Percentiles rank a stretch among this genome's conserved stretches.
These are phyloP conservation scores for Cyclura pinguis DNA, from an alignment of 2,797 vertebrate genomes.

Conservation along the genomic window DNA sequence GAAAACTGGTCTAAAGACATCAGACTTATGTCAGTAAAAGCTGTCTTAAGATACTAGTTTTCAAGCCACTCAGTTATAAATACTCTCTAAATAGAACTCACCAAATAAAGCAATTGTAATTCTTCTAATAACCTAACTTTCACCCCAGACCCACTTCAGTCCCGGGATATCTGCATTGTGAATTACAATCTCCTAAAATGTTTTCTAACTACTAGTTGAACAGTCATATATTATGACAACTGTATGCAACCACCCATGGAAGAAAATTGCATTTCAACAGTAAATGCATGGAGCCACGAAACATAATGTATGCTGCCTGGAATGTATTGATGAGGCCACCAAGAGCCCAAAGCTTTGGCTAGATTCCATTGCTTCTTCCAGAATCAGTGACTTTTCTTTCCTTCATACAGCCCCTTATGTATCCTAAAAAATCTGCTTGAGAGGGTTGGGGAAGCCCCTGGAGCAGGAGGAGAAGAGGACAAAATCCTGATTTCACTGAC, in stretches of 20 bases:
- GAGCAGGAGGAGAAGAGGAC: no score
- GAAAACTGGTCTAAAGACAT: not conserved
- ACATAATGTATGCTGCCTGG: not conserved
- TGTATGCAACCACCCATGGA: not conserved
- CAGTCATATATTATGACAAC: not conserved
- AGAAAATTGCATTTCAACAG: not conserved
- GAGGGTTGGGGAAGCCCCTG: no score
- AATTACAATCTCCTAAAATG: not conserved
- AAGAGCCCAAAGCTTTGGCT: not conserved
- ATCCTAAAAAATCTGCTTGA: no score
- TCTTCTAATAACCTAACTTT: not conserved
- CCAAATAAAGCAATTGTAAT: not conserved
- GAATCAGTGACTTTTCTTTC: no score
- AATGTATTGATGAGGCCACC: not conserved
- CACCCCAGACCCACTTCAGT: not conserved
- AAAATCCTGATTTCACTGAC: no score
- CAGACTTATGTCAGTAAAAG: not conserved
- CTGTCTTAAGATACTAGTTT: not conserved
- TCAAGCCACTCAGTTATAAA: not conserved
- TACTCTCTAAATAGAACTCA: not conserved
- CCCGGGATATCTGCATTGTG: not conserved
- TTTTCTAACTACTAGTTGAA: not conserved
- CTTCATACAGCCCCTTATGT: no score
- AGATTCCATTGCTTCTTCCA: not conserved
- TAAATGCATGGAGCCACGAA: not conserved